Evolutionary conservation across 2,113 vertebrate species (phyloP).

Genomic region (Aegypius monachus): DNA sequence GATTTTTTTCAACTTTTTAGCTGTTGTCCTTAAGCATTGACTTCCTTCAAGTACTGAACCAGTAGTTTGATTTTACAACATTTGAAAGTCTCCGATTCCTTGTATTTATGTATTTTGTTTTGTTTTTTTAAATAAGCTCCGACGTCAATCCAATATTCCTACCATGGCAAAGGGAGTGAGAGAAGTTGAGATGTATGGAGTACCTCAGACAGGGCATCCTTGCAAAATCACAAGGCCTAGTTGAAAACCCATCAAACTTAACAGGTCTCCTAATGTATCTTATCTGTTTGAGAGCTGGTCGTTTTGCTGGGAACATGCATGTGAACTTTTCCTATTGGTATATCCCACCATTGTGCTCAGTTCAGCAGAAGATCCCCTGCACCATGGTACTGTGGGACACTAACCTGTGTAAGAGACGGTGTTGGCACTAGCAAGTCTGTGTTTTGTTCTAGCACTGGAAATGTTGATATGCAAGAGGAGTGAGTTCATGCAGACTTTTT

Average conservation of each 20-base stretch:
- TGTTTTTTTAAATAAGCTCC: neutral
- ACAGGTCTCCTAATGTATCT: neutral
- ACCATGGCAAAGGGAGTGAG: neutral
- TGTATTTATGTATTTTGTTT: neutral
- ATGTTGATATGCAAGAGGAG: neutral
- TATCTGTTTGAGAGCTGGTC: neutral
- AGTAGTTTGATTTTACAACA: neutral
- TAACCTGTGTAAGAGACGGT: neutral
- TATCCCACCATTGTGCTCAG: neutral
- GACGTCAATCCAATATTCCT: neutral
- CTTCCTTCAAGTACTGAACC: neutral
- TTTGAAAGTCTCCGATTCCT: neutral
- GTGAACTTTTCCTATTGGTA: neutral
- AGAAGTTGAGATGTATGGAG: neutral
- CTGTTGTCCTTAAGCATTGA: neutral
- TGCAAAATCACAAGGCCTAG: neutral
- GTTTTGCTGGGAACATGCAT: neutral
- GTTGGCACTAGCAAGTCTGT: neutral
- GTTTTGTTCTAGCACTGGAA: neutral
- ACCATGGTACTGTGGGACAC: neutral
- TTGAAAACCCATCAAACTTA: neutral
- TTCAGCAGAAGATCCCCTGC: neutral
- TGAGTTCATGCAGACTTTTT: neutral
- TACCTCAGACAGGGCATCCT: neutral
- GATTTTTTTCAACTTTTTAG: neutral